Conservation (phyloP, 2,888 invertebrate genomes). For the Lithophane leautieri region DNA sequence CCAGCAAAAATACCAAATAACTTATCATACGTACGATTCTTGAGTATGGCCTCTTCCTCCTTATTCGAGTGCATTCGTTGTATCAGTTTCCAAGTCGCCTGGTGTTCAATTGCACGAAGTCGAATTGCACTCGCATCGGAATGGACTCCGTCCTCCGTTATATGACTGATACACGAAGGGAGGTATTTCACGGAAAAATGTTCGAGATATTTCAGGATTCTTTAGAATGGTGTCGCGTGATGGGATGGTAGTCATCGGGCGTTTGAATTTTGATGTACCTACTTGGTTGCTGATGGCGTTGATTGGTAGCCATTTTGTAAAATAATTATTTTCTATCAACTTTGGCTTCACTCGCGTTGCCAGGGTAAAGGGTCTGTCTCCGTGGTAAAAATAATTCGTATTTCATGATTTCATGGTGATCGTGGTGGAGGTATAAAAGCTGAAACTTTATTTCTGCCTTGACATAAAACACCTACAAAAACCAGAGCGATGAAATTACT, state of each 20-base stretch:
- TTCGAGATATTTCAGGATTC: constrained; percentile 47
- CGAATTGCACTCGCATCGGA: constrained; percentile 70
- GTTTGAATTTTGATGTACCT: constrained; percentile 51
- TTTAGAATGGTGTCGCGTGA: constrained; percentile 24
- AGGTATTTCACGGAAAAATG: constrained; percentile 58
- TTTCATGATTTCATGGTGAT: not conserved
- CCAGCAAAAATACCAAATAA: constrained; percentile 40
- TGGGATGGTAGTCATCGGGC: constrained; percentile 38
- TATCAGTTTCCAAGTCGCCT: constrained; percentile 87
- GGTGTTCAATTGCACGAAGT: constrained; percentile 86
- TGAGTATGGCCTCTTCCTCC: constrained; percentile 19
- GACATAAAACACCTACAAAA: not conserved
- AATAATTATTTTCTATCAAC: not conserved
- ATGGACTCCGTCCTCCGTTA: constrained; percentile 62
- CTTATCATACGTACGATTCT: constrained; percentile 43
- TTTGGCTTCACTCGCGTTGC: not conserved
- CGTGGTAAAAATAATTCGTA: not conserved
- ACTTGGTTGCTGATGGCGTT: not conserved
- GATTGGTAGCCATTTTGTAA: not conserved
- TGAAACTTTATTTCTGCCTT: not conserved
- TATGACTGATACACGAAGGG: constrained; percentile 55
- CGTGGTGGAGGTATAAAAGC: not conserved
- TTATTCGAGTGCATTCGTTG: constrained; percentile 72
- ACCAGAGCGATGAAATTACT: not conserved
- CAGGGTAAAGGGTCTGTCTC: not conserved